Percentiles rank a stretch among this genome's conserved stretches.
phyloP scores from a whole-genome alignment of 2,888 invertebrate genomes.

The Plusia festucae region DNA sequence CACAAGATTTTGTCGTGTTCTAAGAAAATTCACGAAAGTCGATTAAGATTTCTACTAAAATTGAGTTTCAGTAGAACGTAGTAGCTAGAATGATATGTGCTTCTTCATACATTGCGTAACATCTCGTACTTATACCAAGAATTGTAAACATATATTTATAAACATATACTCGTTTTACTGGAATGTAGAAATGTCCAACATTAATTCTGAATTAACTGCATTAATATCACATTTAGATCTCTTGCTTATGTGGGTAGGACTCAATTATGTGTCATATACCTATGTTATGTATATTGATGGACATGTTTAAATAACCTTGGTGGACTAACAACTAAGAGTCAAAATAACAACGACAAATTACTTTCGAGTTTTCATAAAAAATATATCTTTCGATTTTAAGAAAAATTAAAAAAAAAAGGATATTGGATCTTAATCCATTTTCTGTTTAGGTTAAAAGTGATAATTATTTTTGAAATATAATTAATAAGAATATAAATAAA shows the following conservation, averaged over 20 bases:
- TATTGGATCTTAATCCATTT: no score
- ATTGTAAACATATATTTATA: no score
- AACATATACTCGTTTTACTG: constrained; percentile 66
- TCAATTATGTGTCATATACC: constrained; percentile 18
- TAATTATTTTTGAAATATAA: no score
- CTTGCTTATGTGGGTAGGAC: constrained; percentile 51
- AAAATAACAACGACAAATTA: no score
- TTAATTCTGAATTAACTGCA: constrained; percentile 66
- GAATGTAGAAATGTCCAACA: constrained; percentile 69
- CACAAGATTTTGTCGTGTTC: no score
- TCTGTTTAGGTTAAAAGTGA: no score
- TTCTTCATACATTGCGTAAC: constrained; percentile 42
- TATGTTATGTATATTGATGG: not conserved
- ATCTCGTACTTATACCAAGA: constrained; percentile 33
- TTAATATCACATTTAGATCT: constrained; percentile 70
- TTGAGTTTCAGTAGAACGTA: not conserved
- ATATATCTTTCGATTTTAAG: no score
- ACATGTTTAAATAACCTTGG: constrained; percentile 17
- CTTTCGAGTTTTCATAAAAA: no score
- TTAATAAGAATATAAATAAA: no score
- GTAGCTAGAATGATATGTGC: constrained; percentile 16
- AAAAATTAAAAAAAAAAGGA: no score
- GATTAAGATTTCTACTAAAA: not conserved
- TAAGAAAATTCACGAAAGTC: no score
- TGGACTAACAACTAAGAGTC: not conserved